Conservation (phyloP, 2,797 vertebrate species). For the Gymnopithys bicolor region DNA sequence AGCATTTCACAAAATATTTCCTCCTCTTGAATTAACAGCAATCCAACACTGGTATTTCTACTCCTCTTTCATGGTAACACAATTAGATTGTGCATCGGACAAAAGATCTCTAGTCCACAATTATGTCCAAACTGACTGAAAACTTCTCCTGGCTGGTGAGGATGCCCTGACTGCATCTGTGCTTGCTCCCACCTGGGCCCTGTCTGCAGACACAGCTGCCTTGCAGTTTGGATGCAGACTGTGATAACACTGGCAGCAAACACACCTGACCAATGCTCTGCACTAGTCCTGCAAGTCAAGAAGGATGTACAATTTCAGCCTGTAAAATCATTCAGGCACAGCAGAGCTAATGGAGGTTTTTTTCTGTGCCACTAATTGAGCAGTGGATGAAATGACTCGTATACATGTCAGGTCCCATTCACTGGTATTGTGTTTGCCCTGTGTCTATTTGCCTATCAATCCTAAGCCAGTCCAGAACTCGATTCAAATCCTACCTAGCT, state of each 20-base stretch:
- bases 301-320: not conserved
- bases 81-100: not conserved
- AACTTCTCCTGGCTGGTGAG: not conserved
- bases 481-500: not conserved
- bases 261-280: not conserved
- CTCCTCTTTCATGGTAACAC: not conserved
- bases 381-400: not conserved
- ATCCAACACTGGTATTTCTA: not conserved
- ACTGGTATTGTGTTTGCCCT: not conserved
- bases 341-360: not conserved
- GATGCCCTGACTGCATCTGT: not conserved
- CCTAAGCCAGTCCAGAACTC: not conserved
- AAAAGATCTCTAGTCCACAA: not conserved
- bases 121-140: not conserved
- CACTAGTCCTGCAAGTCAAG: not conserved
- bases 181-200: not conserved
- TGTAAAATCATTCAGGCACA: not conserved
- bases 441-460: not conserved
- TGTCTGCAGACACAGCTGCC: not conserved
- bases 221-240: not conserved
- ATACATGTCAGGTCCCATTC: fast-evolving
- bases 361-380: not conserved
- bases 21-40: not conserved
- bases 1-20: not conserved
- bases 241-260: not conserved